Percentiles rank a stretch among this genome's conserved stretches.
Evolutionary conservation across 2,797 vertebrate genomes (phyloP).

Genomic region (Acomys russatus): DNA sequence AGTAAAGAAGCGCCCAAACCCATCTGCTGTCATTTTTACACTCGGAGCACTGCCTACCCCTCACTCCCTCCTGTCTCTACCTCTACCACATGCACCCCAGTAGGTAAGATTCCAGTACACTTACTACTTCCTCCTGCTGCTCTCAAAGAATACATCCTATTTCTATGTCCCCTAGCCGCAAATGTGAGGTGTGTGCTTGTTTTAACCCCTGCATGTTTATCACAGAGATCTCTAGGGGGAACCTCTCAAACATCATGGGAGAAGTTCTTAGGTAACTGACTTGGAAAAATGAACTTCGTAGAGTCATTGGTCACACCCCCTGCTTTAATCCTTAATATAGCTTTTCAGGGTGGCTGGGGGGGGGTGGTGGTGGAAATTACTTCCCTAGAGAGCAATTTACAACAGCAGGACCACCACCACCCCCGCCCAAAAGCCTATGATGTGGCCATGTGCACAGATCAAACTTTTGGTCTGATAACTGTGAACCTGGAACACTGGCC

Average conservation of each 20-base stretch:
- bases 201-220: constrained; percentile 47
- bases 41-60: not conserved
- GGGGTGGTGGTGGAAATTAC: not conserved
- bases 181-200: constrained; percentile 9
- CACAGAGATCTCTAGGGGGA: not conserved
- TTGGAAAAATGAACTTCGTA: constrained; percentile 21
- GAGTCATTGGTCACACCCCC: not conserved
- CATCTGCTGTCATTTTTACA: not conserved
- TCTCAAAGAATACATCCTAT: constrained; percentile 52
- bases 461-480: not conserved
- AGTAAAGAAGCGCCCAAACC: not conserved
- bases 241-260: not conserved
- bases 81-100: constrained; percentile 65
- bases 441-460: not conserved
- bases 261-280: not conserved
- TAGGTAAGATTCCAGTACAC: not conserved
- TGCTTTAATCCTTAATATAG: not conserved
- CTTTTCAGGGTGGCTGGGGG: not conserved
- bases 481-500: not conserved
- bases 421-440: too few relatives aligned
- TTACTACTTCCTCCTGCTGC: constrained; percentile 61
- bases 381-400: constrained; percentile 9
- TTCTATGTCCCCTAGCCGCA: not conserved
- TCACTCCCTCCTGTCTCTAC: not conserved
- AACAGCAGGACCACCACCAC: not conserved